phyloP scores from a whole-genome alignment of 2,888 invertebrate species.

The Cancer borealis region DNA sequence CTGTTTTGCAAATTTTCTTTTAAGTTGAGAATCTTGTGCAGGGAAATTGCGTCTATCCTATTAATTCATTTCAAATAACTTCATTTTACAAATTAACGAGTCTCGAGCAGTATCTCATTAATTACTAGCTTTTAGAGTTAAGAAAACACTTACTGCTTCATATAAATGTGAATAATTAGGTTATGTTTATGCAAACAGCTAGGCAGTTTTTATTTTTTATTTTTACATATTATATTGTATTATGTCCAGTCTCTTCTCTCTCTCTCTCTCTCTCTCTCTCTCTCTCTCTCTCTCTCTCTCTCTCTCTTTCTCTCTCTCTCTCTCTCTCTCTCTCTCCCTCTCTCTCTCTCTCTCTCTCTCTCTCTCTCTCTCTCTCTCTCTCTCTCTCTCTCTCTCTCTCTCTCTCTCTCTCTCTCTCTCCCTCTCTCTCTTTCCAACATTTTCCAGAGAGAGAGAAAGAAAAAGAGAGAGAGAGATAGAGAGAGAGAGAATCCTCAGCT shows the following conservation, averaged over 20 bases:
- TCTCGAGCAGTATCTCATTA: slow-evolving; percentile 5
- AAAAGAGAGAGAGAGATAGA: not conserved
- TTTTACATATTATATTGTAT: not conserved
- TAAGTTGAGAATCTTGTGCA: not conserved
- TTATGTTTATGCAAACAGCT: not conserved
- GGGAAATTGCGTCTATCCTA: not conserved
- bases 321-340: not conserved
- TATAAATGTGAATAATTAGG: not conserved
- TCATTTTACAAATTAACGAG: slow-evolving; percentile 11
- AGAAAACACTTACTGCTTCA: not conserved
- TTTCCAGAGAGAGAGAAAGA: not conserved
- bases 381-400: not conserved
- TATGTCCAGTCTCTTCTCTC: not conserved
- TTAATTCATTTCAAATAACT: not conserved
- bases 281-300: slow-evolving; percentile 20
- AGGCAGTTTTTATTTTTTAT: not conserved
- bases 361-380: not conserved
- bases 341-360: not conserved
- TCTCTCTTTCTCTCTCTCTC: not conserved
- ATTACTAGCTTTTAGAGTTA: not conserved
- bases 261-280: slow-evolving; percentile 20
- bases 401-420: not conserved
- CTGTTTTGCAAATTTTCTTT: not conserved
- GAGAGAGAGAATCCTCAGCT: not conserved
- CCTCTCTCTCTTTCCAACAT: not conserved